Conservation (phyloP, 2,888 invertebrate genomes). For the Plebejus melissa region DNA sequence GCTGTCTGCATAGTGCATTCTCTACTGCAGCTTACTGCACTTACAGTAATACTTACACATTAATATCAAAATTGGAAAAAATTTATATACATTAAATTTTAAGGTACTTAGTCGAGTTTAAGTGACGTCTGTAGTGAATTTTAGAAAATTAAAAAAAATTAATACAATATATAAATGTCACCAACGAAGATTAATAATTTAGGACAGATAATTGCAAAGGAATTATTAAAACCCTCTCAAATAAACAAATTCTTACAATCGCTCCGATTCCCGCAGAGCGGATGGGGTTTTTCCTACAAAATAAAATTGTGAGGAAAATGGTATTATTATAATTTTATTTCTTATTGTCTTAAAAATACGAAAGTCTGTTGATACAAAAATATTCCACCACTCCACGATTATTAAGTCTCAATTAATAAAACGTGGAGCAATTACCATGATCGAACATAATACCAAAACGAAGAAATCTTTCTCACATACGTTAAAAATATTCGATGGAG, state of each 20-base stretch:
- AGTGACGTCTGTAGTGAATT: too few relatives aligned
- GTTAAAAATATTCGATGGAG: background rate
- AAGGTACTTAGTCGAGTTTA: too few relatives aligned
- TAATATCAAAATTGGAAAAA: too few relatives aligned
- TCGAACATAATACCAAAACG: background rate
- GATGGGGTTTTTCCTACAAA: slow-evolving; percentile 17
- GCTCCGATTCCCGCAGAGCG: slow-evolving; percentile 8
- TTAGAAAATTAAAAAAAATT: too few relatives aligned
- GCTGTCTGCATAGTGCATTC: too few relatives aligned
- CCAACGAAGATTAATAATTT: too few relatives aligned
- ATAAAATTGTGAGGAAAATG: slow-evolving; percentile 23
- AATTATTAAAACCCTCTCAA: background rate
- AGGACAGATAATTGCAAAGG: background rate
- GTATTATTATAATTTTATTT: slow-evolving; percentile 15
- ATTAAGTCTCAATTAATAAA: background rate
- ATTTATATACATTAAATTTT: too few relatives aligned
- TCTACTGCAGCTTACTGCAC: too few relatives aligned
- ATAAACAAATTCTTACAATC: background rate
- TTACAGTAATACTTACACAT: too few relatives aligned
- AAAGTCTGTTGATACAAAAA: background rate
- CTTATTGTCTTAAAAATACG: slow-evolving; percentile 14
- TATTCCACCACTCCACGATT: slow-evolving; percentile 6
- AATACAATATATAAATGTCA: too few relatives aligned
- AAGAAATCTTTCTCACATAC: background rate
- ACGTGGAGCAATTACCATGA: background rate